A percentile compares a stretch with the other conserved stretches of the same genome.
Evolutionary conservation across 2,888 invertebrate species (phyloP).

Genomic region (Philhelius pedissequus): DNA sequence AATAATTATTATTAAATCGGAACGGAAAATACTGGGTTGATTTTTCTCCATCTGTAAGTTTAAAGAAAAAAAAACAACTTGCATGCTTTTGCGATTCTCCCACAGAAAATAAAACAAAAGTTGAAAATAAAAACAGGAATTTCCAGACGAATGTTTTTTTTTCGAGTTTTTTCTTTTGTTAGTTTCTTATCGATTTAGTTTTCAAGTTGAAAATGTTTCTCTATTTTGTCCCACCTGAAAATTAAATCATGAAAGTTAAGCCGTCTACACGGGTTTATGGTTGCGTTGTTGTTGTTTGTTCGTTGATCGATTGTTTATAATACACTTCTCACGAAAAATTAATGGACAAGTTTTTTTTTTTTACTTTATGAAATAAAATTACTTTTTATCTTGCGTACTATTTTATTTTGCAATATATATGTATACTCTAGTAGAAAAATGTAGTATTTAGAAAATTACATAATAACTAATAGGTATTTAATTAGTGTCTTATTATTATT

Average conservation of each 20-base stretch:
- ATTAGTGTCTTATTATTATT: no score
- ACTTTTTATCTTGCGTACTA: no score
- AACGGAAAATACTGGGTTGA: background rate
- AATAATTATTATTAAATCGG: constrained; percentile 14
- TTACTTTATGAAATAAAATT: background rate
- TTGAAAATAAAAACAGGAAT: constrained; percentile 44
- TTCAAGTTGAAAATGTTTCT: constrained; percentile 39
- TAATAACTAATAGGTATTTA: no score
- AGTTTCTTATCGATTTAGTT: constrained; percentile 52
- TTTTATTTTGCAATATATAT: no score
- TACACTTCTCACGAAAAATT: constrained; percentile 59
- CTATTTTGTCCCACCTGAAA: background rate
- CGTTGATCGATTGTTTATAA: constrained; percentile 37
- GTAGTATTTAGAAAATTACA: no score
- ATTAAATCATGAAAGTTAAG: constrained; percentile 17
- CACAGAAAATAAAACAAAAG: constrained; percentile 12
- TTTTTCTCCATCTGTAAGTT: constrained; percentile 49
- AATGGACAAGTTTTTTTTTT: background rate
- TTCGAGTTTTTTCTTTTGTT: constrained; percentile 2
- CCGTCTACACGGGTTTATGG: constrained; percentile 10
- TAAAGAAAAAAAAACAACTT: constrained; percentile 38
- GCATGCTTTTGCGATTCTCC: constrained; percentile 55
- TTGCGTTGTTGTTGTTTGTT: constrained; percentile 11
- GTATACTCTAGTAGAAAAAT: no score
- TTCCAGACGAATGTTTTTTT: constrained; percentile 30